Evolutionary conservation across 1,140 invertebrate genomes (phyloP), one percentile per base, ranked within the genome.

Genomic region (Cotesia glomerata): DNA sequence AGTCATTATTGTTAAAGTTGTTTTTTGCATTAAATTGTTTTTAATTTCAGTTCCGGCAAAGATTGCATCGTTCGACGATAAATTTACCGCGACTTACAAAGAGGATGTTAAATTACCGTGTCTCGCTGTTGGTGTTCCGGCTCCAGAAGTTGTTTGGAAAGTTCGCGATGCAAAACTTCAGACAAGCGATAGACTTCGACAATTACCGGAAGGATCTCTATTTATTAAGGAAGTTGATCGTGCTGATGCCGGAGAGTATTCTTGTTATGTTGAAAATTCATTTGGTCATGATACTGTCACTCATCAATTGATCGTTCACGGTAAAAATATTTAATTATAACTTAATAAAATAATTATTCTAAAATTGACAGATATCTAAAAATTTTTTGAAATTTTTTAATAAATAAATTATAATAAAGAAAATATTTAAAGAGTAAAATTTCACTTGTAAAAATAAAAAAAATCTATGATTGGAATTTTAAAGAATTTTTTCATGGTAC

Each of bases 251-350:
- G 95, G 95, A 45, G 94, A 96, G 85, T 97, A 96, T 79, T 92
- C 93, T 0, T 98, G 97, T 85, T 92, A 93, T 75, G 97, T 97
- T 4, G 95, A 95, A 82, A 98, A 98, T 86, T 92, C 94, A 11
- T 97, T 95, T 84, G 96, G 96, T 45, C 93, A 95, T 76, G 96
- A 97, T 79, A 95, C 93, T 18, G 95, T 97, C 52, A 97, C 95
- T 4, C 96, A 98, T 82, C 92, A 93, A 61, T 88, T 98, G 32
- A 91, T 95, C 73, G 95, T 98, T 5, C 90, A 95, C 74, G 94
- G 94, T 95, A 84, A 87, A 59, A 61, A 52, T 14, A 32, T 67
- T 67, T 11, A 51, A 61, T 51, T 61, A 16, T 16, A 26, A 26
- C 26, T 26, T 26, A 26, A 3, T 2, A 26, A 26, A 26, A 26